Base-by-base conservation (phyloP, 2,113 vertebrate species). In the Podarcis raffonei region DNA sequence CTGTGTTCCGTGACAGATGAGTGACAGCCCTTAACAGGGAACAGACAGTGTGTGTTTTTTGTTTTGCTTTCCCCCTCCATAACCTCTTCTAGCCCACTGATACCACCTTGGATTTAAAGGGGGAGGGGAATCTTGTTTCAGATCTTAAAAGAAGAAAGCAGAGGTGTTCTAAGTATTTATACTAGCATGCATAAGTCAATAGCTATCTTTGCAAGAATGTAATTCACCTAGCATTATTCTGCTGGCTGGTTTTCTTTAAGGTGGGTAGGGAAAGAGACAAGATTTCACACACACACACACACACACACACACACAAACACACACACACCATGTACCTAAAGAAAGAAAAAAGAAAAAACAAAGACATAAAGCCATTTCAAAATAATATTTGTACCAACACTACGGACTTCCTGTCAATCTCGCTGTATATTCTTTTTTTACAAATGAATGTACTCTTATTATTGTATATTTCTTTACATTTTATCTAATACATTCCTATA, bases 1-100 rank as follows among this genome's bases (percentile, higher is more conserved):
- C n/a, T 90, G 78, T 92, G 53, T 81, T 84, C 84, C 78, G 0
- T 16, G 77, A 69, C 68, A 91, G 57, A 81, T 4, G 11, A 89
- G 65, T 88, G 75, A 76, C 87, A 90, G 83, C 69, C 91, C 75
- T 62, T 83, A 84, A 3, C 37, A 85, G 89, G 81, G 72, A 93
- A 92, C 74, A 88, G 80, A 42, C 11, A 37, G 66, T 69, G 65
- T 5, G 5, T 69, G 22, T 65, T n/a, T 89, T 22, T 84, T 81
- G 66, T 71, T 93, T 93, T 89, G 86, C 84, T 18, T 0, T 86
- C 92, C 84, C 6, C 20, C n/a, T 79, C 66, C 35, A 68, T 91
- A 76, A 87, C 8, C 90, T 92, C 84, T 48, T 6, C 42, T 0
- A 1, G 69, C 2, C 30, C 87, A 90, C 89, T 84, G 16, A 93